phyloP scores from a whole-genome alignment of 2,113 vertebrate genomes.

The Aptenodytes patagonicus region DNA sequence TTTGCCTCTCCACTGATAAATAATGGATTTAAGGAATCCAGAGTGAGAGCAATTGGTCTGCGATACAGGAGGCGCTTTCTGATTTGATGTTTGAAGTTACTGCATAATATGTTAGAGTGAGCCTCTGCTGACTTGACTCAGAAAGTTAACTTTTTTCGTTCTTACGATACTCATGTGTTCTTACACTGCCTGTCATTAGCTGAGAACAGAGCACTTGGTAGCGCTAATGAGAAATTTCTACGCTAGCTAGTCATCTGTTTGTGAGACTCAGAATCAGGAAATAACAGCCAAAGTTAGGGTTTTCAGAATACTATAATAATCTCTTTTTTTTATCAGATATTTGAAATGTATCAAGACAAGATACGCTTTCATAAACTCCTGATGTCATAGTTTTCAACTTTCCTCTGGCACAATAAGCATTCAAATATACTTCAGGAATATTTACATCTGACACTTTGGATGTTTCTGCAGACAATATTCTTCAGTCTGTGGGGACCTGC shows the following conservation, averaged over 20 bases:
- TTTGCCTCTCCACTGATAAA: neutral
- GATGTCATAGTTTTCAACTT: neutral
- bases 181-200: neutral
- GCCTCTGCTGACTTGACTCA: neutral
- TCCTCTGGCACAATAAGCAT: neutral
- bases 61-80: neutral
- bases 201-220: neutral
- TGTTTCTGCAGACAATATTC: neutral
- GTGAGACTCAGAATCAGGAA: neutral
- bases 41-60: neutral
- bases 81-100: neutral
- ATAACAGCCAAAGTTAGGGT: neutral
- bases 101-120: neutral
- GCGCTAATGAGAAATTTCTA: fast-evolving
- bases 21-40: neutral
- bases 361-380: neutral
- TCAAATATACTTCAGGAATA: neutral
- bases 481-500: neutral
- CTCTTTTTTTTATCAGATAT: neutral
- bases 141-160: neutral
- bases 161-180: neutral
- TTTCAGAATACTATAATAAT: neutral
- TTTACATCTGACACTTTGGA: neutral
- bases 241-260: neutral
- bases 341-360: neutral